These are phyloP conservation scores for Sycobia sp. DNA, from an alignment of 1,140 invertebrate species.

Conservation along the genomic window DNA sequence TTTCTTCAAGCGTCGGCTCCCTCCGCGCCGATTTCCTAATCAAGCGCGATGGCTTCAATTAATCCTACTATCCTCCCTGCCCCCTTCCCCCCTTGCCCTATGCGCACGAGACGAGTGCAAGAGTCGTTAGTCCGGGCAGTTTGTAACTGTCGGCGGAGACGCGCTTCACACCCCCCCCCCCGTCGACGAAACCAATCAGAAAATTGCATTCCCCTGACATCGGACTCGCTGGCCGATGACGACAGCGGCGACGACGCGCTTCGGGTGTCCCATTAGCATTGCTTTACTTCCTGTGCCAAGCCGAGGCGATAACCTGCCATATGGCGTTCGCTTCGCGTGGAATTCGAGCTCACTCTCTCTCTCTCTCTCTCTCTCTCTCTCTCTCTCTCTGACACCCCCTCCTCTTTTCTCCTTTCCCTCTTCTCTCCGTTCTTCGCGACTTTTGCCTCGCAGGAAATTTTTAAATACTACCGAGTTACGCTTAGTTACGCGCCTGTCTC, in stretches of 20 bases:
- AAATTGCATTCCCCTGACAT: slow-evolving; percentile 39
- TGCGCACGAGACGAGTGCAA: not conserved
- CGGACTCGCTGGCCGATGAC: slow-evolving; percentile 31
- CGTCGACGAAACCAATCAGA: slow-evolving; percentile 21
- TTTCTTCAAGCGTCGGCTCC: too few relatives aligned
- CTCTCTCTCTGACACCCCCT: not conserved
- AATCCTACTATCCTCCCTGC: too few relatives aligned
- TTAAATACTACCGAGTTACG: too few relatives aligned
- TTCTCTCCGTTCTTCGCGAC: too few relatives aligned
- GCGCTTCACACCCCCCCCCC: too few relatives aligned
- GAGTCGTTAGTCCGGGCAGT: too few relatives aligned
- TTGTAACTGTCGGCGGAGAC: too few relatives aligned
- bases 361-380: not conserved
- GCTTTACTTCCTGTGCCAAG: slow-evolving; percentile 42
- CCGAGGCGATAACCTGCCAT: slow-evolving; percentile 40
- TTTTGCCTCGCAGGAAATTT: too few relatives aligned
- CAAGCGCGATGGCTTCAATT: too few relatives aligned
- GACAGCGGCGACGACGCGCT: not conserved
- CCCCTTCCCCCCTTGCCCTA: not conserved
- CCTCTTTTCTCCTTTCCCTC: too few relatives aligned
- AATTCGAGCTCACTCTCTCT: not conserved
- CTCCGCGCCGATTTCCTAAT: too few relatives aligned
- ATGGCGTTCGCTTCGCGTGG: slow-evolving; percentile 43
- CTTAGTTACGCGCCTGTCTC: too few relatives aligned
- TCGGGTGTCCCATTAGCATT: slow-evolving; percentile 42